phyloP scores from a whole-genome alignment of 2,888 invertebrate species.

The Melanostoma mellinum region DNA sequence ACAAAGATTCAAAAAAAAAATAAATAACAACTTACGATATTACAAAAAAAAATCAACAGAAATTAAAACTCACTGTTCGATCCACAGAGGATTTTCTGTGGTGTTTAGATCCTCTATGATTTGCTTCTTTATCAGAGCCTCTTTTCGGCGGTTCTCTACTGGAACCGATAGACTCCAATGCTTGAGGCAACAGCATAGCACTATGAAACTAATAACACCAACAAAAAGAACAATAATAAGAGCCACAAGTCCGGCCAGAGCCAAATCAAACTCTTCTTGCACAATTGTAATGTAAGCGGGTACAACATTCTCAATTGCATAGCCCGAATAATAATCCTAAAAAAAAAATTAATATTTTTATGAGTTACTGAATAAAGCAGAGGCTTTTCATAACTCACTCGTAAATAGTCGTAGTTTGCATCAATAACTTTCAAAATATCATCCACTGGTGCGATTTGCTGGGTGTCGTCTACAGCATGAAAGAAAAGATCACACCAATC shows the following conservation, averaged over 20 bases:
- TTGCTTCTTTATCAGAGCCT: constrained; percentile 91
- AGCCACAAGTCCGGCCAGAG: constrained; percentile 92
- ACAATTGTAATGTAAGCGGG: constrained; percentile 86
- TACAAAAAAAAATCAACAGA: constrained; percentile 25
- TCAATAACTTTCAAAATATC: constrained; percentile 91
- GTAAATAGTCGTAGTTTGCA: constrained; percentile 92
- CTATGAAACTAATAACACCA: constrained; percentile 92
- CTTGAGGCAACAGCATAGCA: constrained; percentile 93
- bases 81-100: constrained; percentile 96
- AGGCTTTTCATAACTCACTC: constrained; percentile 81
- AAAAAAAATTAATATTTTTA: constrained; percentile 72
- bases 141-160: constrained; percentile 91
- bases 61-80: constrained; percentile 88
- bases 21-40: constrained; percentile 11
- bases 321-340: constrained; percentile 86
- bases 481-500: constrained; percentile 92
- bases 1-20: constrained; percentile 55
- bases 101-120: constrained; percentile 93
- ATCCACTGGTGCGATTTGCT: constrained; percentile 90
- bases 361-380: background rate
- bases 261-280: constrained; percentile 92
- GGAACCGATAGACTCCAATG: constrained; percentile 93
- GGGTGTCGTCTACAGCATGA: constrained; percentile 90
- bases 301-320: constrained; percentile 89
- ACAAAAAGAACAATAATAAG: constrained; percentile 92